Evolutionary conservation across 2,797 vertebrate species (phyloP).

Genomic region (Leuciscus waleckii): DNA sequence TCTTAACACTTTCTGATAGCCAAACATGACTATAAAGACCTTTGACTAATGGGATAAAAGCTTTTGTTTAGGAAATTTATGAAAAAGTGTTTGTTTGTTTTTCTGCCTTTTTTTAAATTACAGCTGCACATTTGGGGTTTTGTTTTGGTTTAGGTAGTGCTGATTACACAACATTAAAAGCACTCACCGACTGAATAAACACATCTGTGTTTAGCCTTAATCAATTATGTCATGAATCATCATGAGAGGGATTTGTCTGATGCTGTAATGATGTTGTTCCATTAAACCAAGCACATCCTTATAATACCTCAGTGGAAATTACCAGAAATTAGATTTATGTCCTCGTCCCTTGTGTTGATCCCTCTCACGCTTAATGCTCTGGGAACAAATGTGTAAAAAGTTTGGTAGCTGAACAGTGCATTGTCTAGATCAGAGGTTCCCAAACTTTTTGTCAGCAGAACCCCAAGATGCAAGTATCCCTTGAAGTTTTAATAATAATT

Average conservation of each 20-base stretch:
- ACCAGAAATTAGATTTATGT: constrained; percentile 61
- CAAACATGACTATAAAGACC: background rate
- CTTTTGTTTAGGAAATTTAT: background rate
- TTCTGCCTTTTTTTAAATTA: background rate
- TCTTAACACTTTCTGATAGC: background rate
- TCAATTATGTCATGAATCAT: constrained; percentile 59
- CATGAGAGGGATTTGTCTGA: constrained; percentile 48
- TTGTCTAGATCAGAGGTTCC: background rate
- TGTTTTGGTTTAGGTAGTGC: constrained; percentile 12
- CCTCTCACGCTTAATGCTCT: constrained; percentile 42
- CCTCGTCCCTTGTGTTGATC: constrained; percentile 54
- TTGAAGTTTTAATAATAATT: background rate
- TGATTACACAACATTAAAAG: constrained; percentile 42
- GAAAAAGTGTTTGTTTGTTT: background rate
- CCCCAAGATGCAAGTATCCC: background rate
- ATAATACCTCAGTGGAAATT: constrained; percentile 55
- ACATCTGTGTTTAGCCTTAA: constrained; percentile 49
- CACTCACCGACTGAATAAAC: constrained; percentile 31
- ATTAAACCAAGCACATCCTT: constrained; percentile 58
- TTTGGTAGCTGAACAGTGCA: background rate
- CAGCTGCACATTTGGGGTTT: background rate
- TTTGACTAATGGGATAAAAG: background rate
- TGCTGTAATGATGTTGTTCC: constrained; percentile 56
- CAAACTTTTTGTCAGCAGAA: background rate
- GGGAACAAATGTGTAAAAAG: constrained; percentile 38